These are phyloP conservation scores for Thalassaphorura encarpata DNA, from an alignment of 1,140 invertebrate genomes.

Conservation along the genomic window DNA sequence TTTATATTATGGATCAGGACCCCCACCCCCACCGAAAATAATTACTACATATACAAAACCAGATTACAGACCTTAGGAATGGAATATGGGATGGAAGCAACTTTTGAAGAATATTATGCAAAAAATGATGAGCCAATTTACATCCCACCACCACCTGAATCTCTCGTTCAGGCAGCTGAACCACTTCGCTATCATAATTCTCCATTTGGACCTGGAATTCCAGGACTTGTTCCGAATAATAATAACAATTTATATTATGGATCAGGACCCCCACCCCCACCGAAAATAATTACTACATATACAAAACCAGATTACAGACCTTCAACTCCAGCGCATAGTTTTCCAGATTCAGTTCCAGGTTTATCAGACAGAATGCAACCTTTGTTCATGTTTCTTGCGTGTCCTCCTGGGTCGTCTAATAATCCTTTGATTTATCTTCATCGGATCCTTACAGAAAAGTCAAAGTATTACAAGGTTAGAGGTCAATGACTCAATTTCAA, in stretches of 20 bases:
- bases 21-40: background rate
- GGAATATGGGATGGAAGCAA: conserved; percentile 17
- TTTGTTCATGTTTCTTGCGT: conserved; percentile 19
- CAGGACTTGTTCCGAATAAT: too few species aligned
- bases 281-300: conserved; percentile 5
- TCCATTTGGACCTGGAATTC: too few species aligned
- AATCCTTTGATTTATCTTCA: conserved; percentile 20
- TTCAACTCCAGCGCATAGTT: conserved; percentile 8
- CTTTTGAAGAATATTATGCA: conserved; percentile 7
- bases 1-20: too few species aligned
- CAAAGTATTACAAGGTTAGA: conserved; percentile 15
- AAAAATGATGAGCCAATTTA: background rate
- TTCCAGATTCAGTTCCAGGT: conserved; percentile 24
- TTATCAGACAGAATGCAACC: conserved; percentile 19
- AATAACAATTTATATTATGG: too few species aligned
- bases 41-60: conserved; percentile 14
- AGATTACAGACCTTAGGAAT: conserved; percentile 14
- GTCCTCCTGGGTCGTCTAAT: background rate
- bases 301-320: conserved; percentile 13
- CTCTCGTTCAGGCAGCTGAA: background rate
- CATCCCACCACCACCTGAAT: background rate
- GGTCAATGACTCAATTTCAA: background rate
- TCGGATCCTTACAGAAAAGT: conserved; percentile 14
- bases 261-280: conserved; percentile 1
- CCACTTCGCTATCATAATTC: background rate